Base-by-base conservation (phyloP, 1,140 invertebrate species). In the Tribolium castaneum region DNA sequence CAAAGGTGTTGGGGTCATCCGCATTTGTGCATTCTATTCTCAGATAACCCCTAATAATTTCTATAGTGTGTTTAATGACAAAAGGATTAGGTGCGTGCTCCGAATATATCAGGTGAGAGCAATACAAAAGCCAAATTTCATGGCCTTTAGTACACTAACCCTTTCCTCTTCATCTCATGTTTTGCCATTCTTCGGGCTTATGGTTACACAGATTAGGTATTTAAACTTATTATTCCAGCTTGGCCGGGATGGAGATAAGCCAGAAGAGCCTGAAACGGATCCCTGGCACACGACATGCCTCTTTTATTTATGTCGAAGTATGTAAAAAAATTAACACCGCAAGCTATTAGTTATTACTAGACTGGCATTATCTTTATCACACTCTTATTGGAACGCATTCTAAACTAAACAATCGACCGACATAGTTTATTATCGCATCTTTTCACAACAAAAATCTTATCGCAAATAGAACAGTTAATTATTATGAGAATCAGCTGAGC, bases 181-280 rank as follows among this genome's bases (percentile, higher is more conserved):
- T 75, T 59, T 59, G 72, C 72, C 51, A 75, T 56, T 75, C 72
- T 75, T 77, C 49, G 62, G 75, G 22, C 52, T 77, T 77, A 77
- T 77, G 39, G 66, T 62, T 56, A 52, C 13, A 50, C 75, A 77
- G 75, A 77, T 77, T 77, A 77, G 59, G 50, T 70, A 66, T 66
- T 77, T 77, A 70, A 76, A 77, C 75, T 77, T 77, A 77, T 77
- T 77, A 77, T 77, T 70, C 62, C 51, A 71, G 51, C 70, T 30
- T 25, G 70, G 13, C 12, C 16, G 50, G 59, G 54, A 59, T 59
- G 9, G 14, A 66, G 59, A 66, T 66, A 66, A 66, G 59, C 59
- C 59, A 35, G 2, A 66, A 66, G 59, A 66, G 59, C 22, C 14
- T 35, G 59, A 66, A 66, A 66, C 34, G 30, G 59, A 66, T 66